Evolutionary conservation across 2,888 invertebrate genomes (phyloP).

Genomic region (Drosophila paramelanica): DNA sequence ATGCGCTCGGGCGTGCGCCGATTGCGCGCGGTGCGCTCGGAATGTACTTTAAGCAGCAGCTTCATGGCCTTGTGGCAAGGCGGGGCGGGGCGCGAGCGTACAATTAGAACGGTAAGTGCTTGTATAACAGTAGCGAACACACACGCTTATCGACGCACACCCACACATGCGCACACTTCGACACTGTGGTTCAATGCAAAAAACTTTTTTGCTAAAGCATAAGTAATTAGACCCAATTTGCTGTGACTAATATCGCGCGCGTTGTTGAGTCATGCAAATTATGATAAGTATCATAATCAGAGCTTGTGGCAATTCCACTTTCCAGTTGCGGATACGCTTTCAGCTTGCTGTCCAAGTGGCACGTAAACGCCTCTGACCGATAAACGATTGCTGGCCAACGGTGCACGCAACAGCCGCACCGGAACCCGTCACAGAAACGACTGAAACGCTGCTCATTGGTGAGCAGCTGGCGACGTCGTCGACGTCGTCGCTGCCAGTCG

Average conservation of each 20-base stretch:
- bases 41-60: slow-evolving; percentile 83
- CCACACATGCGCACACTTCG: slow-evolving; percentile 2
- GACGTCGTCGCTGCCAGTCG: slow-evolving; percentile 18
- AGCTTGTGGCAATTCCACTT: not conserved
- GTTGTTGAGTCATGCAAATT: slow-evolving; percentile 37
- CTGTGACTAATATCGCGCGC: slow-evolving; percentile 28
- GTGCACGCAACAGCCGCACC: slow-evolving; percentile 69
- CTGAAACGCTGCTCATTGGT: slow-evolving; percentile 58
- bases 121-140: slow-evolving; percentile 18
- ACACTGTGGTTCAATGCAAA: not conserved
- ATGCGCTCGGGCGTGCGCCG: slow-evolving; percentile 42
- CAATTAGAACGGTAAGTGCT: slow-evolving; percentile 25
- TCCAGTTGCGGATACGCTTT: not conserved
- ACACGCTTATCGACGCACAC: slow-evolving; percentile 9
- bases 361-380: slow-evolving; percentile 55
- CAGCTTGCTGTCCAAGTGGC: slow-evolving; percentile 22
- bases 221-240: slow-evolving; percentile 25
- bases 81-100: not conserved
- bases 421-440: slow-evolving; percentile 75
- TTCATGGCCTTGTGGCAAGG: slow-evolving; percentile 70
- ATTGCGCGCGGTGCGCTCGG: slow-evolving; percentile 51
- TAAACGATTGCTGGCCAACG: slow-evolving; percentile 25
- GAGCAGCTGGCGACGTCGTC: slow-evolving; percentile 28
- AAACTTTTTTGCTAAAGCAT: slow-evolving; percentile 8
- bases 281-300: slow-evolving; percentile 4